These are phyloP conservation scores for Drosophila meridionalis DNA, from an alignment of 2,888 invertebrate species.

Conservation along the genomic window DNA sequence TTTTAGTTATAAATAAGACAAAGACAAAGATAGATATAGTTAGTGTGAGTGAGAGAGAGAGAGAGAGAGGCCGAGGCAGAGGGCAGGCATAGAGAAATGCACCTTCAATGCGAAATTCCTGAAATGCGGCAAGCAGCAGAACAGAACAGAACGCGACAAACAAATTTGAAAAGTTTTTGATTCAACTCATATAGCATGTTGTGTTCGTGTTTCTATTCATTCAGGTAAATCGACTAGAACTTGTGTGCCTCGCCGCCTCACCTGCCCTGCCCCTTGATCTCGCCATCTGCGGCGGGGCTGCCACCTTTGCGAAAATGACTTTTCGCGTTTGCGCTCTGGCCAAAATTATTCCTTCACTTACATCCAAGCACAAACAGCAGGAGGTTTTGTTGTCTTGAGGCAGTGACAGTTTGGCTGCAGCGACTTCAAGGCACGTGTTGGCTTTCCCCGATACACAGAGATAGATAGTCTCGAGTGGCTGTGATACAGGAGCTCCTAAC, in stretches of 20 bases:
- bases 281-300: not conserved
- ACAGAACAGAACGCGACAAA: constrained; percentile 23
- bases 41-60: too few relatives aligned
- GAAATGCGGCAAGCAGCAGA: constrained; percentile 6
- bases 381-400: constrained; percentile 70
- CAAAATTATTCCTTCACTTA: constrained; percentile 15
- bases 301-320: constrained; percentile 5
- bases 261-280: constrained; percentile 30
- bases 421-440: constrained; percentile 21
- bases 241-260: constrained; percentile 34
- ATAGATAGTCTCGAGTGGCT: not conserved
- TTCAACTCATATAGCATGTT: constrained; percentile 45
- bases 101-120: constrained; percentile 12
- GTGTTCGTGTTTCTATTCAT: constrained; percentile 38
- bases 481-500: constrained; percentile 12
- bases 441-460: not conserved
- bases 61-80: not conserved
- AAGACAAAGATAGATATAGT: not conserved
- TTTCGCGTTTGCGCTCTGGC: constrained; percentile 22
- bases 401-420: constrained; percentile 42
- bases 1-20: constrained; percentile 45
- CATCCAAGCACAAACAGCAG: constrained; percentile 50
- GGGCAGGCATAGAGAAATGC: not conserved
- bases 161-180: constrained; percentile 33
- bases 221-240: constrained; percentile 58